Base-by-base conservation (phyloP, 2,888 invertebrate species). In the Labia minor region DNA sequence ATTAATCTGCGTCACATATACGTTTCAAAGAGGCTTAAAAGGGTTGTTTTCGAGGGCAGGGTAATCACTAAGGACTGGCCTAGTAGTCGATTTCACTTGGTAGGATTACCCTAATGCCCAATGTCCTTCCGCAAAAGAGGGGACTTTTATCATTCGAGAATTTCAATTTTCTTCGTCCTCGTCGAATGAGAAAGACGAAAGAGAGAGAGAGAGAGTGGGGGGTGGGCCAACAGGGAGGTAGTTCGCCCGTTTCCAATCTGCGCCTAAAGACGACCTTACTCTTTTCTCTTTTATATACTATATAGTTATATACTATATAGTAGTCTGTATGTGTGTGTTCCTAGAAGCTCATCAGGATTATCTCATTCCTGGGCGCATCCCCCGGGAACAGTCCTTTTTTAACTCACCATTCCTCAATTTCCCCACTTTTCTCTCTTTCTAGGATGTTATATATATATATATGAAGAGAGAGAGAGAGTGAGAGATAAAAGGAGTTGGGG, bases 191-290 rank as follows among this genome's bases (percentile, higher is more conserved):
- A n/a, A n/a, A n/a, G n/a, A n/a, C n/a, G n/a, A n/a, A n/a, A n/a
- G n/a, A n/a, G n/a, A n/a, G n/a, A n/a, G n/a, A n/a, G n/a, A n/a
- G n/a, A n/a, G n/a, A n/a, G 49, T 8, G 14, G 49, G 14, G 49
- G 49, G 16, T 49, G 49, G 49, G 49, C 3, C 49, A 49, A 16
- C 49, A 49, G 49, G 49, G 49, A 14, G 33, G 33, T 6, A 33
- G 33, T 33, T 49, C 49, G n/a, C 49, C 49, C 49, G 49, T 49
- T 49, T 49, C 49, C 49, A 49, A 49, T 49, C 49, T 49, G 49
- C 49, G 49, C 49, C 49, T 49, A 49, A 49, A 49, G 49, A 49
- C 49, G 49, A 49, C 49, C 6, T 49, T 49, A 49, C 49, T 49
- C 49, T 49, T 49, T 49, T 49, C 49, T 49, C 49, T 49, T 8